Conservation (phyloP, 2,797 vertebrate genomes). For the Cynodonichthys magdalenae region DNA sequence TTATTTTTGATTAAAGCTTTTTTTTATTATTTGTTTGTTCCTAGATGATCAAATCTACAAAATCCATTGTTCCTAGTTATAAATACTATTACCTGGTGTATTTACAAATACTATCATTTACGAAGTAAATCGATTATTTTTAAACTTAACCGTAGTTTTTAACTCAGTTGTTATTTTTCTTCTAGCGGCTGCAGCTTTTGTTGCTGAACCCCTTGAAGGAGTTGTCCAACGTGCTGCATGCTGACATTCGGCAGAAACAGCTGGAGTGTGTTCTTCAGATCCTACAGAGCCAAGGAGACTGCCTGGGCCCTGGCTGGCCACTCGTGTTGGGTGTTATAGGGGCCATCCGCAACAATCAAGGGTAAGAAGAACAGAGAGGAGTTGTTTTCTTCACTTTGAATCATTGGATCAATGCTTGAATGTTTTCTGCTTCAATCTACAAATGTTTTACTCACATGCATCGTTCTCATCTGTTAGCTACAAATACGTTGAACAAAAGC, state of each 20-base stretch:
- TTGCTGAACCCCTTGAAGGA: conserved; percentile 95
- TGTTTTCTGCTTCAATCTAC: not conserved
- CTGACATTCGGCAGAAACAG: conserved; percentile 97
- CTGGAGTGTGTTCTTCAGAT: conserved; percentile 97
- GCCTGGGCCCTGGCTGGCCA: conserved; percentile 96
- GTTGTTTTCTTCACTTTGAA: not conserved
- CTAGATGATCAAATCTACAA: too few species aligned
- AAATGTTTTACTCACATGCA: not conserved
- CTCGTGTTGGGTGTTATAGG: conserved; percentile 97
- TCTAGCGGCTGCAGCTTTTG: conserved; percentile 92
- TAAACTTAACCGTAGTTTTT: not conserved
- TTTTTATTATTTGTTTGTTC: too few species aligned
- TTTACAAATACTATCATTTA: not conserved
- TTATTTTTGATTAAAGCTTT: too few species aligned
- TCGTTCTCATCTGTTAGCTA: not conserved
- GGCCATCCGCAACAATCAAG: conserved; percentile 97
- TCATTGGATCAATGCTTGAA: not conserved
- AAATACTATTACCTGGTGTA: too few species aligned
- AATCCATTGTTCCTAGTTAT: too few species aligned
- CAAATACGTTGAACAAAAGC: not conserved
- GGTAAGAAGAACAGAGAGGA: conserved; percentile 77
- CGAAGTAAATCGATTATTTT: not conserved
- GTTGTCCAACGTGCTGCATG: conserved; percentile 91
- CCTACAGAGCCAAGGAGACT: conserved; percentile 96
- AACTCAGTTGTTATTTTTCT: not conserved